Evolutionary conservation across 2,888 invertebrate genomes (phyloP).

Genomic region (Terebella lapidaria): DNA sequence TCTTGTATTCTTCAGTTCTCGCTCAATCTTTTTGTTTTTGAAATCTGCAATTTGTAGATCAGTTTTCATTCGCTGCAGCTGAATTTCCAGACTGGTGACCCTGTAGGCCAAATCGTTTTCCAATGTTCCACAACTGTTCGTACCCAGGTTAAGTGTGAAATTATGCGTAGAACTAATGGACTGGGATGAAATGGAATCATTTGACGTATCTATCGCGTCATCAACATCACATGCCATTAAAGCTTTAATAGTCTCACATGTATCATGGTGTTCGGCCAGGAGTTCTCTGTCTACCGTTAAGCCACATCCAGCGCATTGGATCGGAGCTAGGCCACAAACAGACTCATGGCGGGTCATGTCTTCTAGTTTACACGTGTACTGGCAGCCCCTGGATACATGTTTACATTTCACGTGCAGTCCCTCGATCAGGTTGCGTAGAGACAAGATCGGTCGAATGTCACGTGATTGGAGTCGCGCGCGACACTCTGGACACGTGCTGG

Average conservation of each 20-base stretch:
- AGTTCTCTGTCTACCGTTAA: constrained; percentile 31
- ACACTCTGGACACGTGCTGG: constrained; percentile 42
- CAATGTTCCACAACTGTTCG: constrained; percentile 4
- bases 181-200: too few species aligned
- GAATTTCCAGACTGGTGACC: constrained; percentile 38
- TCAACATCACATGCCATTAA: too few species aligned
- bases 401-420: constrained; percentile 38
- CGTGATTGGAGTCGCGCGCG: constrained; percentile 29
- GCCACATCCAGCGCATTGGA: constrained; percentile 42
- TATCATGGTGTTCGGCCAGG: constrained; percentile 39
- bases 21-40: constrained; percentile 35
- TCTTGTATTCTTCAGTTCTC: constrained; percentile 34
- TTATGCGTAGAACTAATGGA: too few species aligned
- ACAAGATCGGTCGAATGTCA: constrained; percentile 36
- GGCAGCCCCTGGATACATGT: constrained; percentile 34
- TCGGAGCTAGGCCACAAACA: constrained; percentile 34
- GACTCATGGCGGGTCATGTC: constrained; percentile 29
- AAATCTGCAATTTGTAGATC: constrained; percentile 40
- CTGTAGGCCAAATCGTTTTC: constrained; percentile 33
- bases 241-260: too few species aligned
- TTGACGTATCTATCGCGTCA: too few species aligned
- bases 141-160: too few species aligned
- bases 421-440: constrained; percentile 42
- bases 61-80: constrained; percentile 33
- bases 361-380: constrained; percentile 35